Evolutionary conservation across 2,888 invertebrate genomes (phyloP).

Genomic region (Orthonychiurus folsomi): DNA sequence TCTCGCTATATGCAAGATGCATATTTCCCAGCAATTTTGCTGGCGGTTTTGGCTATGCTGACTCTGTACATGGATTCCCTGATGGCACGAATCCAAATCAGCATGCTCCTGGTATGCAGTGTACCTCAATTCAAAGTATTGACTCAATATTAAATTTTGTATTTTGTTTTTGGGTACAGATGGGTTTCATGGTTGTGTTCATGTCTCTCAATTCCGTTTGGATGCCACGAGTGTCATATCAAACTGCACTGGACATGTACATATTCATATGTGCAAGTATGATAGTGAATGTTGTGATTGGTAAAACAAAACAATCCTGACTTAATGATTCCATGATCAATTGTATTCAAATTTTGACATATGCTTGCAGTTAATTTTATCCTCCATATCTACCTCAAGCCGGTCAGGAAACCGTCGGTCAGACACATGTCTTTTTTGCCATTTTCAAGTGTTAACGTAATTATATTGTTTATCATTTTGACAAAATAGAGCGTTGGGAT

Average conservation of each 20-base stretch:
- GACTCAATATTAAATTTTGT: constrained; percentile 5
- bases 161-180: no score
- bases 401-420: background rate
- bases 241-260: constrained; percentile 35
- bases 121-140: background rate
- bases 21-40: constrained; percentile 29
- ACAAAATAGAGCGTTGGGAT: no score
- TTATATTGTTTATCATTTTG: no score
- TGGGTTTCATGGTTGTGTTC: constrained; percentile 25
- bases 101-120: constrained; percentile 9
- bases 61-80: constrained; percentile 24
- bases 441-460: no score
- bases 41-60: constrained; percentile 27
- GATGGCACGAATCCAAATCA: constrained; percentile 15
- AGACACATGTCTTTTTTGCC: no score
- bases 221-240: constrained; percentile 32
- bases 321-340: no score
- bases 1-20: constrained; percentile 31
- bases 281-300: constrained; percentile 30
- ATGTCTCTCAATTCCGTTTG: constrained; percentile 18
- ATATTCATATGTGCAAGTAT: constrained; percentile 30
- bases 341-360: background rate
- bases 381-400: background rate
- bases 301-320: constrained; percentile 25
- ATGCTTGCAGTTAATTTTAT: background rate